Conservation (phyloP, 2,888 invertebrate species). For the Drosophila rubida region DNA sequence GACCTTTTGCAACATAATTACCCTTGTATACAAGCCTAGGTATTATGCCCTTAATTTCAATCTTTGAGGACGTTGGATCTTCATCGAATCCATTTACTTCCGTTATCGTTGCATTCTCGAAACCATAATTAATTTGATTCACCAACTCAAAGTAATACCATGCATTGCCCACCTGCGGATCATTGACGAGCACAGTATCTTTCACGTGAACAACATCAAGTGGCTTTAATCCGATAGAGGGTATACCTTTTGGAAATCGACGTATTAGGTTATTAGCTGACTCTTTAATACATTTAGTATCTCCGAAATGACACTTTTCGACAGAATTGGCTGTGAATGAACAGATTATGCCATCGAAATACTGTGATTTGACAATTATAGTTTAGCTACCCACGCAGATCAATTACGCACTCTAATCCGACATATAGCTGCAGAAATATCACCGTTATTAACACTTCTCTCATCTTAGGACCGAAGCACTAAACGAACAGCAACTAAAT, state of each 20-base stretch:
- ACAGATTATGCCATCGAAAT: not conserved
- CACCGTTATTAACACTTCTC: slow-evolving; percentile 17
- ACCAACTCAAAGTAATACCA: slow-evolving; percentile 60
- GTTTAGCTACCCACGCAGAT: slow-evolving; percentile 38
- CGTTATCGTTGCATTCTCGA: slow-evolving; percentile 70
- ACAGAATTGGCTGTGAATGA: slow-evolving; percentile 42
- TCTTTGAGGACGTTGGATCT: slow-evolving; percentile 55
- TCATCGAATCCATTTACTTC: slow-evolving; percentile 56
- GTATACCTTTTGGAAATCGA: slow-evolving; percentile 69
- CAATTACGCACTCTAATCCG: slow-evolving; percentile 25
- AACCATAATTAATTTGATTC: slow-evolving; percentile 65
- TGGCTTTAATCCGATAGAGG: slow-evolving; percentile 71
- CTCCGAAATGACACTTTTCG: slow-evolving; percentile 62
- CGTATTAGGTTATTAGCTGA: slow-evolving; percentile 64
- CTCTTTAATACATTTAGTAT: slow-evolving; percentile 67
- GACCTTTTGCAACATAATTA: slow-evolving; percentile 52
- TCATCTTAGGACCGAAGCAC: slow-evolving; percentile 32
- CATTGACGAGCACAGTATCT: slow-evolving; percentile 50
- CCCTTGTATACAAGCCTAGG: slow-evolving; percentile 62
- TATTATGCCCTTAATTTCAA: slow-evolving; percentile 54
- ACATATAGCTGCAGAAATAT: slow-evolving; percentile 30
- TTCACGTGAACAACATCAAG: slow-evolving; percentile 57
- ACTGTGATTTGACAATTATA: not conserved
- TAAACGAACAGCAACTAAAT: slow-evolving; percentile 14
- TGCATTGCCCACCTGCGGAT: slow-evolving; percentile 37